Base-by-base conservation (phyloP, 2,113 vertebrate genomes). In the Macrotus californicus region DNA sequence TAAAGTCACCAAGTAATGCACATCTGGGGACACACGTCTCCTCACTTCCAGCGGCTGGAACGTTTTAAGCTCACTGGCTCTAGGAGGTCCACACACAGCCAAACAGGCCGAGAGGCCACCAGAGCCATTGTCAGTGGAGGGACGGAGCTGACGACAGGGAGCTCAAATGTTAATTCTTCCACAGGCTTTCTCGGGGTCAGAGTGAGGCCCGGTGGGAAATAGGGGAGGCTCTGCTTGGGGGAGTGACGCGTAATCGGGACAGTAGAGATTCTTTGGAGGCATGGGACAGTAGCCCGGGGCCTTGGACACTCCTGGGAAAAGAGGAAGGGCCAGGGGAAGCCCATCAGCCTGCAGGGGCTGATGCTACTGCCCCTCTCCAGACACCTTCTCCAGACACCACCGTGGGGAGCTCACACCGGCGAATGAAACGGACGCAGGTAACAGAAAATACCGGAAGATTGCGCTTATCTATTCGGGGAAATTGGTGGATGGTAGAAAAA, bases 361-460 rank as follows among this genome's bases (percentile, higher is more conserved):
- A n/a, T 22, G 91, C 94, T 72, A 95, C 94, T 96, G 95, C 96
- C 91, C 94, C 94, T 95, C 72, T 95, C 90, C 75, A 77, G 90
- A 95, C 67, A 91, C 96, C 43, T 97, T 97, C 83, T 96, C 94
- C 90, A 97, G 98, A 96, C 76, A 97, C 85, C 96, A 95, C 81
- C 79, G 81, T 46, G 77, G 89, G 77, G 94, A 85, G 93, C 91
- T 93, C 96, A 93, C 50, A 88, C 94, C 92, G 24, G n/a, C 41
- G 13, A 64, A 80, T 48, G 73, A 73, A 48, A 69, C 10, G 36
- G 56, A 85, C 29, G 82, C 0, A 36, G 19, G 39, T 85, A 69
- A 73, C 15, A 97, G 97, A 96, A 97, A 98, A 94, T 31, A 41
- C 93, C 95, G 92, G 97, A 94, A 96, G 95, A 95, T 96, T 97